Conservation (phyloP, 2,113 vertebrate species). For the Trematocara nigrifrons region DNA sequence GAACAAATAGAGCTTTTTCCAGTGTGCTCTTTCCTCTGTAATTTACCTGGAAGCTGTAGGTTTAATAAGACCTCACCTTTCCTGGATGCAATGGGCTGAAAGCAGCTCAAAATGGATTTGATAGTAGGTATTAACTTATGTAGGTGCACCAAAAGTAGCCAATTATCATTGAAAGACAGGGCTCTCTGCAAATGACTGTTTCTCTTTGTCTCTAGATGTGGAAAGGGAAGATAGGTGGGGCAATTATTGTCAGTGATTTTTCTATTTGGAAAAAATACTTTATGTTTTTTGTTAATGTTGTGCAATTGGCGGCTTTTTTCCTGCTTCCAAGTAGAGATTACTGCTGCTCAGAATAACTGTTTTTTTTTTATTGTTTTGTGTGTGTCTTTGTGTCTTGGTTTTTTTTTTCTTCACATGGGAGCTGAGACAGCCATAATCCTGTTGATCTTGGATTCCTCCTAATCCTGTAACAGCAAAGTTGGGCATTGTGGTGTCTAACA, state of each 20-base stretch:
- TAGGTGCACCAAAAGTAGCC: background rate
- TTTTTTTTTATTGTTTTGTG: background rate
- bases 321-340: conserved; percentile 11
- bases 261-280: background rate
- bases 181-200: background rate
- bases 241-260: conserved; percentile 25
- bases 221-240: background rate
- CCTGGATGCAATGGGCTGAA: background rate
- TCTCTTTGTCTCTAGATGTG: background rate
- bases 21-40: background rate
- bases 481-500: background rate
- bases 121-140: background rate
- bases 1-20: background rate
- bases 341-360: conserved; percentile 9
- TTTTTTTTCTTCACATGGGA: background rate
- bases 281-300: background rate
- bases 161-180: background rate
- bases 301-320: conserved; percentile 12
- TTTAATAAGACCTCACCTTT: background rate
- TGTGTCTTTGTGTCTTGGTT: background rate
- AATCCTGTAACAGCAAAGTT: conserved; percentile 43
- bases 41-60: background rate
- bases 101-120: background rate
- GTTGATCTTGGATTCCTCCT: conserved; percentile 46
- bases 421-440: conserved; percentile 43